A percentile compares a stretch with the other conserved stretches of the same genome.
Conservation (phyloP, 2,797 vertebrate genomes). For the Erethizon dorsatum region DNA sequence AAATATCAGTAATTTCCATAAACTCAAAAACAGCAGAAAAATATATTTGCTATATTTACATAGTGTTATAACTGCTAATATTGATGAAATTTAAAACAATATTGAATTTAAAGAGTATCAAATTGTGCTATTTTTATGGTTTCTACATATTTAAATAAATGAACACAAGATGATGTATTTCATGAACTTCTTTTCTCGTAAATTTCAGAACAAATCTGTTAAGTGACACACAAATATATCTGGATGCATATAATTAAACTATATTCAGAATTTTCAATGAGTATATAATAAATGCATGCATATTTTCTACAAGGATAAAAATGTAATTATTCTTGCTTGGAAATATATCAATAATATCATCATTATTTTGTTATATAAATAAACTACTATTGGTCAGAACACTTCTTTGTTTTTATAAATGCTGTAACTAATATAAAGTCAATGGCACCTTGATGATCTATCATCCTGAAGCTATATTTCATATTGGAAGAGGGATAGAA, state of each 20-base stretch:
- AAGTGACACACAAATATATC: not conserved
- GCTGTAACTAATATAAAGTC: not conserved
- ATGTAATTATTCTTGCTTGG: not conserved
- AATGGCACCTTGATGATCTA: not conserved
- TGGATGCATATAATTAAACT: not conserved
- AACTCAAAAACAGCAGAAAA: not conserved
- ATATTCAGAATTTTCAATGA: not conserved
- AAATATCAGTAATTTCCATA: not conserved
- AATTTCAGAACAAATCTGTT: slow-evolving; percentile 48
- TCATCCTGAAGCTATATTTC: not conserved
- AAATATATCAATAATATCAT: not conserved
- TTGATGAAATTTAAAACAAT: not conserved
- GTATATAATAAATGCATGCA: not conserved
- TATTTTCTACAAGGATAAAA: not conserved
- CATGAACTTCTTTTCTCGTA: not conserved
- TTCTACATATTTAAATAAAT: not conserved
- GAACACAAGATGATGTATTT: not conserved
- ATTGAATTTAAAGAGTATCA: not conserved
- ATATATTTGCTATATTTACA: not conserved
- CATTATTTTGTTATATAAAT: slow-evolving; percentile 31
- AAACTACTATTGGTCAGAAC: not conserved
- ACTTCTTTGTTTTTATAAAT: not conserved
- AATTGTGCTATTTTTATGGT: not conserved
- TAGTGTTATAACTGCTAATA: not conserved
- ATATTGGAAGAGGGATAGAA: not conserved